These are phyloP conservation scores for Daphoenositta chrysoptera DNA, from an alignment of 2,113 vertebrate species.

Conservation along the genomic window DNA sequence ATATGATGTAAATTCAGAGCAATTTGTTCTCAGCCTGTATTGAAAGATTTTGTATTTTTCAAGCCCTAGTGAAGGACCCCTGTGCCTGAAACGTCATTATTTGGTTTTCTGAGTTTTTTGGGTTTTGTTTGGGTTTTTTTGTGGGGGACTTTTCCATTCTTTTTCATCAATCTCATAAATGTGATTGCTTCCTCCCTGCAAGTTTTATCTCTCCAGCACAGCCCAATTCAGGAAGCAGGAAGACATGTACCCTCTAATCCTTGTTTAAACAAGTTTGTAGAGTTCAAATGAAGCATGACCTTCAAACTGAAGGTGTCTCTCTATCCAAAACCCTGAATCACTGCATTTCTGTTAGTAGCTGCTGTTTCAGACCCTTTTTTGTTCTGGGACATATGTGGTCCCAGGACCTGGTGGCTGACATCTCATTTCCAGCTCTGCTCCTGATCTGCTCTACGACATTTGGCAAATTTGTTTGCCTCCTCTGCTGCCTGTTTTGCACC, in stretches of 20 bases:
- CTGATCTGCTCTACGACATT: not conserved
- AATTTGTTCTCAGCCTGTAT: not conserved
- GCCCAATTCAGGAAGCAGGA: not conserved
- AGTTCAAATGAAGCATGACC: not conserved
- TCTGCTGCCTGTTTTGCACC: not conserved
- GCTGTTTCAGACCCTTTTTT: not conserved
- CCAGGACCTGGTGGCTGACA: not conserved
- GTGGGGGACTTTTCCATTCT: not conserved
- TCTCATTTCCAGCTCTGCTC: not conserved
- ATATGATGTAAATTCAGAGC: not conserved
- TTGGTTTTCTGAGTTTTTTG: not conserved
- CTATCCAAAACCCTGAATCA: not conserved
- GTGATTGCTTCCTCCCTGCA: not conserved
- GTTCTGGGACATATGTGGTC: not conserved
- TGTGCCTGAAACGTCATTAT: not conserved
- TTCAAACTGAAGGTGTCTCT: not conserved
- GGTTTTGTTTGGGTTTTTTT: not conserved
- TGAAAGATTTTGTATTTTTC: not conserved
- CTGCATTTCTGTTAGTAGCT: not conserved
- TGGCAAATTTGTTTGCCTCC: not conserved
- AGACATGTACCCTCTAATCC: not conserved
- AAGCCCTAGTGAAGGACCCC: not conserved
- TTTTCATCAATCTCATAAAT: not conserved
- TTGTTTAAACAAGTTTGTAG: not conserved
- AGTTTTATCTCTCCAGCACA: not conserved